Conservation (phyloP, 2,888 invertebrate species). For the Pharmacophagus antenor region DNA sequence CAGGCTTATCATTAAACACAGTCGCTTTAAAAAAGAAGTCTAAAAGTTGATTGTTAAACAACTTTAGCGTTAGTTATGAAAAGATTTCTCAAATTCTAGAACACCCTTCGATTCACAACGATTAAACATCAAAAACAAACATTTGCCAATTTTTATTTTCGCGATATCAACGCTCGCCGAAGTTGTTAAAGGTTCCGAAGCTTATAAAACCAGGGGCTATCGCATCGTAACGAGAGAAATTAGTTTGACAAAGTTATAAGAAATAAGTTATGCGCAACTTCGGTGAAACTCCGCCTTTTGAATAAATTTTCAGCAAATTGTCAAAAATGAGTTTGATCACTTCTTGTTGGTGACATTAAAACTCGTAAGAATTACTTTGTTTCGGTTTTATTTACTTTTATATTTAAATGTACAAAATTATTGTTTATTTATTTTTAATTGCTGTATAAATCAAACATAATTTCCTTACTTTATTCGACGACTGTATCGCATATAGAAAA, state of each 20-base stretch:
- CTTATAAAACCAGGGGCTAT: slow-evolving; percentile 45
- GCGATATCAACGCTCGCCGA: slow-evolving; percentile 9
- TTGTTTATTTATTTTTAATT: no score
- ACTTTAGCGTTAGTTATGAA: no score
- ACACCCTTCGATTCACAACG: no score
- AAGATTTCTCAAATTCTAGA: no score
- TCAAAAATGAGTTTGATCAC: slow-evolving; percentile 65
- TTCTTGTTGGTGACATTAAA: slow-evolving; percentile 57
- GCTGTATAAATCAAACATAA: no score
- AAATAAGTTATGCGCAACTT: slow-evolving; percentile 64
- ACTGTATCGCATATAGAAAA: no score
- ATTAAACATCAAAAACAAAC: slow-evolving; percentile 5
- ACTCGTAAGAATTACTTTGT: slow-evolving; percentile 19
- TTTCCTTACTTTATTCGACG: no score
- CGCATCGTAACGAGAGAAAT: slow-evolving; percentile 62
- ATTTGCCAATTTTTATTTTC: slow-evolving; percentile 7
- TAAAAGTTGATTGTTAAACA: no score
- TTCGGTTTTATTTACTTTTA: slow-evolving; percentile 16
- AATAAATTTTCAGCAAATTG: slow-evolving; percentile 70
- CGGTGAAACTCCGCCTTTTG: slow-evolving; percentile 64
- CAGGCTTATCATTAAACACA: no score
- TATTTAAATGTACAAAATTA: not conserved
- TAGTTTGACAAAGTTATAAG: slow-evolving; percentile 62
- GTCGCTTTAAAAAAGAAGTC: no score
- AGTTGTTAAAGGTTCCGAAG: slow-evolving; percentile 30